Evolutionary conservation across 1,140 invertebrate species (phyloP), one percentile per base, ranked within the genome.

Genomic region (Drosophila serrata): DNA sequence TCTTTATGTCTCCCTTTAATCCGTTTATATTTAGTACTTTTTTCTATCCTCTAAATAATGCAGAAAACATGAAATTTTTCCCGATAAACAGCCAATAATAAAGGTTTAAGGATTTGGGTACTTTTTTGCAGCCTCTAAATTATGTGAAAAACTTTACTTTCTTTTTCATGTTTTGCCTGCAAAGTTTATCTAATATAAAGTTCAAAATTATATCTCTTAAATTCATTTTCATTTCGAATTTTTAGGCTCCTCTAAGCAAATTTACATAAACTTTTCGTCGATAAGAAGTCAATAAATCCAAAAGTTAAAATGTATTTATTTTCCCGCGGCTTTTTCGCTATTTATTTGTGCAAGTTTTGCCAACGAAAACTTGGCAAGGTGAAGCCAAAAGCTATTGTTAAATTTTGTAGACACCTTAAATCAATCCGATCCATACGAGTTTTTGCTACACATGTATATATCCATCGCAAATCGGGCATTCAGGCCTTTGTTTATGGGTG

Each of bases 401-500:
- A 70, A 48, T 72, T 40, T 68, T 40, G 45, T 67, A 68, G 64
- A 33, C 68, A 58, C 42, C 53, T 39, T 48, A 70, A 72, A 59
- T 40, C 61, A 64, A 64, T 42, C 61, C 27, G 58, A 63, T 40
- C 61, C 37, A 24, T 43, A 15, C 49, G 65, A 72, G 46, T 58
- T 13, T n/a, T 17, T 12, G 27, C 29, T 39, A 35, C 53, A 70
- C 48, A 40, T 72, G 22, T 35, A 40, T 72, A 17, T 35, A 19
- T 58, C 22, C 35, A 24, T 64, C 61, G 39, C 63, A 24, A 65
- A 58, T 57, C 68, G 55, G 12, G 2, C 24, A 29, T 13, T 35
- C 19, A 49, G 60, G 53, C 37, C 39, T 51, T 75, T 87, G 79
- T 86, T 86, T 86, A 86, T 72, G 78, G 73, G 61, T 51, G 35